Base-by-base conservation (phyloP, 2,888 invertebrate species). In the Ceratothoa steindachneri region DNA sequence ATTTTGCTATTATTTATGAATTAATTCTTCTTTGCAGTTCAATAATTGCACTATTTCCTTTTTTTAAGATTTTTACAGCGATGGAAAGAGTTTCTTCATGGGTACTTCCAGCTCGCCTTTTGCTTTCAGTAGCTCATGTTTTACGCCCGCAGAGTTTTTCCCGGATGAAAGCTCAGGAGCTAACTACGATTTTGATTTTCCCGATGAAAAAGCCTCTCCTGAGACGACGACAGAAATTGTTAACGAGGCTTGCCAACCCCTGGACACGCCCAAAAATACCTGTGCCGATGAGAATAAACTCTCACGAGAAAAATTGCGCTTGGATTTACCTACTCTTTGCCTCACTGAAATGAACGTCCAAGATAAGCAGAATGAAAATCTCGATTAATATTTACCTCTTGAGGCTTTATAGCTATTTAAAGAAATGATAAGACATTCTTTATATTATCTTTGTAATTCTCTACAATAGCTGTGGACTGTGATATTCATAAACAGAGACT, bases 81-180 rank as follows among this genome's bases (percentile, higher is more conserved):
- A 85, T 31, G 87, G 89, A 81, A 90, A 90, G 80, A 91, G 91
- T 81, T 91, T 91, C 84, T 91, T 88, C 85, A 89, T 91, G 81
- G 71, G 75, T 9, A 69, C 75, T 9, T 72, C 76, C 24, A 74
- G 73, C 2, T 67, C 75, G n/a, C 72, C 73, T 7, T 77, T 71
- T 66, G 73, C 70, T 30, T 73, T 72, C 29, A 74, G 68, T 15
- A 67, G 74, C 9, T 77, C 77, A 4, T 75, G 77, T 7, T 80
- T 80, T 72, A 73, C 77, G 15, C 77, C 80, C 1, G 69, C 75
- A 15, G 74, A 77, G 51, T 74, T 75, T 60, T 80, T 74, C 73
- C 69, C 77, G 22, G 53, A 3, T n/a, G 60, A 70, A 3, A 60
- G 27, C 70, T 19, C 55, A 12, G 24, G 5, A 7, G 19, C 5